Evolutionary conservation across 2,888 invertebrate species (phyloP), one percentile per base, ranked within the genome.

Genomic region (Petrophora chlorosata): DNA sequence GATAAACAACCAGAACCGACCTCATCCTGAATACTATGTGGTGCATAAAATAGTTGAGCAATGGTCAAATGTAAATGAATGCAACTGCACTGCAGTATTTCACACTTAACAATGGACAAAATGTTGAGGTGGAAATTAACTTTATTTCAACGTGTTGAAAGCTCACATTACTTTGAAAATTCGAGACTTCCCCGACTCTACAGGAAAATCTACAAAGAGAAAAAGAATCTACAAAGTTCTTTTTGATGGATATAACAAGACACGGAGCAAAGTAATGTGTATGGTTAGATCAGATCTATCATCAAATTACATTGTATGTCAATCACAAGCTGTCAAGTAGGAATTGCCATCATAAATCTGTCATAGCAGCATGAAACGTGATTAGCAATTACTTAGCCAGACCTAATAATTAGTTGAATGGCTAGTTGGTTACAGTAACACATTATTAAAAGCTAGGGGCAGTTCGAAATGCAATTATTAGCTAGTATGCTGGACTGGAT

Each of bases 251-350:
- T 28, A 9, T 23, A 40, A 16, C 39, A 40, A 26, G 14, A 34
- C 5, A n/a, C 23, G 3, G 7, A 17, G 33, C 25, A 17, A 30
- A 9, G 19, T 25, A 33, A 14, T 12, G 5, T 23, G 17, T 17
- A 30, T 33, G 7, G 10, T 40, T 14, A 36, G 29, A 33, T 26
- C 29, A 32, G 41, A 49, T 32, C 48, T 42, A 33, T 49, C 42
- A 43, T 42, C 48, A 42, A 49, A 49, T 49, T 49, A 49, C 38
- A 43, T 28, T 12, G 36, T 13, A 19, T 22, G 48, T 49, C 42
- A 42, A 38, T 49, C 38, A 43, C 15, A 8, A 7, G n/a, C 14
- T 36, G 41, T 42, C 32, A 48, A 14, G 16, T 25, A 25, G 8
- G 12, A 36, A 48, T 48, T 42, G 38, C 32, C 4, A 38, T 38